These are phyloP conservation scores for Betta splendens DNA, from an alignment of 2,797 vertebrate genomes.

Conservation along the genomic window DNA sequence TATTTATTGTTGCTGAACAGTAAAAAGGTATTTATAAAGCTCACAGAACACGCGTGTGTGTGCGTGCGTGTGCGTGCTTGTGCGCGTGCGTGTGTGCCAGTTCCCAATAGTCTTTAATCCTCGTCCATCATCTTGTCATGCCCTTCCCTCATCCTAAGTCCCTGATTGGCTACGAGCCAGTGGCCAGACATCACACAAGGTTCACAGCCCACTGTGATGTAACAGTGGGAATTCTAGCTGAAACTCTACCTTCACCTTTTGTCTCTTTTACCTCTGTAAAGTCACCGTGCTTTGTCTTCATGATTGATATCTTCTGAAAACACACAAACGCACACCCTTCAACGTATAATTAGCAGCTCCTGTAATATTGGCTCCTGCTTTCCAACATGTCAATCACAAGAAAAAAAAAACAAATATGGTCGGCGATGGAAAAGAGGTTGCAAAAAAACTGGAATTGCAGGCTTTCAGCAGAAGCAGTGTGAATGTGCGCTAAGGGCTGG, in stretches of 20 bases:
- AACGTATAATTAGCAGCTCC: slow-evolving; percentile 64
- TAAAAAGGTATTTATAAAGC: neutral
- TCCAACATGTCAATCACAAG: slow-evolving; percentile 64
- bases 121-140: slow-evolving; percentile 62
- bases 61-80: slow-evolving; percentile 49
- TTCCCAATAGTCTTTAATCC: slow-evolving; percentile 67
- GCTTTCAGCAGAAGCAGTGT: slow-evolving; percentile 29
- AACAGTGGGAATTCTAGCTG: slow-evolving; percentile 64
- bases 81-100: slow-evolving; percentile 23
- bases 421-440: slow-evolving; percentile 53
- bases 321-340: slow-evolving; percentile 56
- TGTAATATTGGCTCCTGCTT: slow-evolving; percentile 60
- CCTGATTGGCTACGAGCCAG: slow-evolving; percentile 69
- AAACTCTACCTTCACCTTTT: slow-evolving; percentile 39
- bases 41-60: slow-evolving; percentile 46
- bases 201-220: slow-evolving; percentile 69
- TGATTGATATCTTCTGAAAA: slow-evolving; percentile 64
- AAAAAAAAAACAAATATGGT: slow-evolving; percentile 11
- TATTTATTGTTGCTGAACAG: neutral
- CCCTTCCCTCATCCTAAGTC: slow-evolving; percentile 55
- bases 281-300: slow-evolving; percentile 49
- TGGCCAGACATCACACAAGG: slow-evolving; percentile 63
- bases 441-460: slow-evolving; percentile 65
- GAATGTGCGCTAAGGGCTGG: slow-evolving; percentile 31
- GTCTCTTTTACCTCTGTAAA: slow-evolving; percentile 59